Conservation (phyloP, 2,888 invertebrate genomes). For the Synergus gifuensis region DNA sequence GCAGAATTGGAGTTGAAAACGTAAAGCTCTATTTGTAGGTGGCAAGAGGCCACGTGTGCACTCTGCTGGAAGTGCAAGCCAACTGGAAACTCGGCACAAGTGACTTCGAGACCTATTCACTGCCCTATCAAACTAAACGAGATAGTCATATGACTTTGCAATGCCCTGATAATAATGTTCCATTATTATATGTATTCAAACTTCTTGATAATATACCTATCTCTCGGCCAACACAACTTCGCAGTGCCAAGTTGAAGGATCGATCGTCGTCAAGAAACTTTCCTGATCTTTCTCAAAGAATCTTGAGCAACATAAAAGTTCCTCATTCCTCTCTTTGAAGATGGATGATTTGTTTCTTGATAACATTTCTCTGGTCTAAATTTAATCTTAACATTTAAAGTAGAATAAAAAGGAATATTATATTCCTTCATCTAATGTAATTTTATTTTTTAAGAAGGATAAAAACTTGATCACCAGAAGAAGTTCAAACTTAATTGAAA, state of each 20-base stretch:
- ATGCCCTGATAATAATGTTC: conserved; percentile 46
- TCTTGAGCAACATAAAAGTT: conserved; percentile 8
- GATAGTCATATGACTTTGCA: conserved; percentile 47
- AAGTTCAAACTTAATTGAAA: conserved; percentile 58
- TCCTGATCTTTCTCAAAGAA: background rate
- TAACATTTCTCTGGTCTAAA: background rate
- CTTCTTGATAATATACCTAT: conserved; percentile 31
- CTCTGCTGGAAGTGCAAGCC: conserved; percentile 27
- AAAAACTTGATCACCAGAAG: background rate
- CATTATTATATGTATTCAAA: conserved; percentile 47
- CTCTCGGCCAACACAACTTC: conserved; percentile 1
- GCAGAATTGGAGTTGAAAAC: conserved; percentile 20
- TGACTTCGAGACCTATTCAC: conserved; percentile 48
- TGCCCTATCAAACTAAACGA: conserved; percentile 57
- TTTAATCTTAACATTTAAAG: background rate
- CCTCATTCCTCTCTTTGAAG: conserved; percentile 1
- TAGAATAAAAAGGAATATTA: background rate
- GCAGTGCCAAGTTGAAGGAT: conserved; percentile 19
- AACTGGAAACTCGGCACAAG: conserved; percentile 56
- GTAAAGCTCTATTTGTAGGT: conserved; percentile 22
- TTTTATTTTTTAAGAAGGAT: background rate
- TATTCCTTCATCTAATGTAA: background rate
- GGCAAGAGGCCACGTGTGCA: conserved; percentile 36
- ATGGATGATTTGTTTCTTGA: background rate
- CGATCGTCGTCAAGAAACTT: conserved; percentile 16